Base-by-base conservation (phyloP, 1,140 invertebrate species). In the Cherax destructor region DNA sequence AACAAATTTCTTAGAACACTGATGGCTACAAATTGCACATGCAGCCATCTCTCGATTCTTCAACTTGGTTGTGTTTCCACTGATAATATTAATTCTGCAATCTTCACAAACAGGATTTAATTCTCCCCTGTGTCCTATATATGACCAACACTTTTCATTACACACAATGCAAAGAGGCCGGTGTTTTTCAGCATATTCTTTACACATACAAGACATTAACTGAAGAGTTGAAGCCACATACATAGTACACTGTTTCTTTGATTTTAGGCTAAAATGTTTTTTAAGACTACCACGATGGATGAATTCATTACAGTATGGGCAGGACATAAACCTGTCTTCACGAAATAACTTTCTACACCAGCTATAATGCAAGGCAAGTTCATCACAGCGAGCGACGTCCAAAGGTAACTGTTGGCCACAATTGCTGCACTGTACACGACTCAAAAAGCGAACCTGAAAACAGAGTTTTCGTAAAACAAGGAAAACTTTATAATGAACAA, bases 61-160 rank as follows among this genome's bases (percentile, higher is more conserved):
- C n/a, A 83, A 47, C 16, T 83, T 52, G 21, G 80, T 83, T 6
- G 80, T 83, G n/a, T 83, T 83, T 13, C 80, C 80, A 83, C 80
- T 83, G 52, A 30, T 59, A 4, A 83, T 83, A 24, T 52, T 83
- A 1, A 56, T 24, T 16, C 80, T 83, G 56, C 80, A 83, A 4
- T 4, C 9, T 83, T 83, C 80, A 83, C 80, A 83, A 21, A 83
- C 80, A 61, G 80, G 80, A 21, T 83, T 24, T 49, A 83, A 18
- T 21, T 83, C 80, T n/a, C 16, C 11, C 30, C 49, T 56, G 52
- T 83, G 80, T 10, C 80, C 80, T 13, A 83, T 10, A 30, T 61
- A 83, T 0, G 80, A 49, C 80, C 80, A 83, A 21, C 80, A 16
- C n/a, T 83, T 59, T 49, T 83, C 80, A 61, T 83, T 83, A 24